Evolutionary conservation across 2,113 vertebrate species (phyloP), one percentile per base, ranked within the genome.

Genomic region (Recurvirostra avosetta): DNA sequence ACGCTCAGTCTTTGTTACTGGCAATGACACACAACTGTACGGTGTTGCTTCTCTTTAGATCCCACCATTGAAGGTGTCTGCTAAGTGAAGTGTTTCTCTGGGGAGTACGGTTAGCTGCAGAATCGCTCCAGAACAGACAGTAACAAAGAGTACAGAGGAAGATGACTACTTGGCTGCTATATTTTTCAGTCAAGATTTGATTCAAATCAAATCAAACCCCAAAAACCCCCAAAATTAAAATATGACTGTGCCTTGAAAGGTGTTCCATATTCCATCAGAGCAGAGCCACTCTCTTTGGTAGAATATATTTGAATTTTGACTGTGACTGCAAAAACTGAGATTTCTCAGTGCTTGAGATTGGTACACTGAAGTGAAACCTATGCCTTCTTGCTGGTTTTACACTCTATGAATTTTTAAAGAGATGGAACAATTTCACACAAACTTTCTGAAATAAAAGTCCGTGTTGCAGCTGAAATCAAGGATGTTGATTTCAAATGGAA

Each of bases 231-330:
- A 62, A 90, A 84, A 81, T 36, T 9, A 85, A 94, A 72, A 72
- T 45, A 40, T 1, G 7, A 12, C 56, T 66, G 6, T 79, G 66
- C 41, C n/a, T 80, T 63, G 63, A 77, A 91, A 45, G 11, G 21
- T 41, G 7, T 87, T 93, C 56, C 62, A 73, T 76, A 72, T 94
- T 87, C 30, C 58, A 65, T 75, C 87, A 87, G 73, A 87, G 56
- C 56, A 82, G 43, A 92, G 45, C 36, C 52, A 50, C 66, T 66
- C 47, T 50, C 17, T 81, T 84, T 76, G 45, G 32, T 41, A 74
- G 56, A 76, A 86, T 78, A 78, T 23, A 92, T 94, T 75, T 91
- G 49, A 78, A 94, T 96, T 94, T 94, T 89, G 53, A 78, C 79
- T 88, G 47, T 67, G 67, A 74, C 76, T 94, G 72, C 70, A 79